Percentiles rank a stretch among this genome's conserved stretches.
Conservation (phyloP, 2,113 vertebrate species). For the Hiodon tergisus region DNA sequence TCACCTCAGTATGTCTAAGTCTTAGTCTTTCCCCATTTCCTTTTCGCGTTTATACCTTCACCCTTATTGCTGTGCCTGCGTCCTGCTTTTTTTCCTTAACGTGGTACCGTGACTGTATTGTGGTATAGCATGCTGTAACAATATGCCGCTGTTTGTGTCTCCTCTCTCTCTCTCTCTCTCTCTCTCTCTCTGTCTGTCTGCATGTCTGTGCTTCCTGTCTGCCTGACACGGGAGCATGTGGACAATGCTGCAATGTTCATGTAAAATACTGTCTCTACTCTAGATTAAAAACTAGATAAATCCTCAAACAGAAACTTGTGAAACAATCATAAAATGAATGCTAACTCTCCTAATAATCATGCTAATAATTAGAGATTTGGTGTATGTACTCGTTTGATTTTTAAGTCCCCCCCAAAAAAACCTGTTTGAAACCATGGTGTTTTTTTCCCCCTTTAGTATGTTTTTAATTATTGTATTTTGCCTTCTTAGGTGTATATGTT, state of each 20-base stretch:
- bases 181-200: background rate
- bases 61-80: conserved; percentile 25
- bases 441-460: too few relatives aligned
- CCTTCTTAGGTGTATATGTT: background rate
- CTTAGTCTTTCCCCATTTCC: conserved; percentile 12
- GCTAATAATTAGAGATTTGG: background rate
- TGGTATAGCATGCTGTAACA: conserved; percentile 38
- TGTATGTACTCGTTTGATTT: background rate
- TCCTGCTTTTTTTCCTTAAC: conserved; percentile 33
- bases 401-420: too few relatives aligned
- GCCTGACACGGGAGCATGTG: too few relatives aligned
- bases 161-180: background rate
- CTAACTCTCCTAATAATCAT: background rate
- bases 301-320: background rate
- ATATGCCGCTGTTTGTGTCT: background rate
- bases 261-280: background rate
- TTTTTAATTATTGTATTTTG: too few relatives aligned
- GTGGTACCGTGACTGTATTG: conserved; percentile 40
- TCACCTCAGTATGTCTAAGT: conserved; percentile 17
- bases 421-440: too few relatives aligned
- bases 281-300: background rate
- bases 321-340: conserved; percentile 2
- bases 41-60: background rate
- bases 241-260: background rate
- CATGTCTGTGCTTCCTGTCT: background rate